These are phyloP conservation scores for Papilio glaucus DNA, from an alignment of 1,140 invertebrate genomes.

Conservation along the genomic window DNA sequence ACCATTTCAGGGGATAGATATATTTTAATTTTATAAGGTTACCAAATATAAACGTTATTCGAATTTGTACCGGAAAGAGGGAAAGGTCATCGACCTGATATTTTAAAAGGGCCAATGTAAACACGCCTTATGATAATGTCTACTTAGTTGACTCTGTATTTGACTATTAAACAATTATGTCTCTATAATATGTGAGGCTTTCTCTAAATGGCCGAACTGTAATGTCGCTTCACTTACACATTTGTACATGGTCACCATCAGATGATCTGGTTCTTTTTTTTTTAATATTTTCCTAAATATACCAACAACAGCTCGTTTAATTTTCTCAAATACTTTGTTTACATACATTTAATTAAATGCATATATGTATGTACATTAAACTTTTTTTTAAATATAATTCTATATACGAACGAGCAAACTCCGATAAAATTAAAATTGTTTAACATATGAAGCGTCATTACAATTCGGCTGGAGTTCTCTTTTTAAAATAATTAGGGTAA, in stretches of 20 bases:
- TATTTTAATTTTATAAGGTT: constrained; percentile 65
- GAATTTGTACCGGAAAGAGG: constrained; percentile 76
- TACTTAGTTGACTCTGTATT: constrained; percentile 77
- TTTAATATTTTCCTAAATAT: constrained; percentile 82
- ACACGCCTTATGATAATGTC: constrained; percentile 64
- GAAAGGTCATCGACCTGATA: constrained; percentile 52
- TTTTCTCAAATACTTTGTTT: constrained; percentile 77
- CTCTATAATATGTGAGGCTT: constrained; percentile 75
- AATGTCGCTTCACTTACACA: constrained; percentile 74
- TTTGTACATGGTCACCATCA: constrained; percentile 83
- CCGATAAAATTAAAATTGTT: constrained; percentile 82
- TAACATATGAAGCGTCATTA: constrained; percentile 79
- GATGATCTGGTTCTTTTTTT: constrained; percentile 81
- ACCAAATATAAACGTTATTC: constrained; percentile 70
- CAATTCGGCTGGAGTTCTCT: constrained; percentile 45
- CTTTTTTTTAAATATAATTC: constrained; percentile 79
- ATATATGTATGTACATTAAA: constrained; percentile 61
- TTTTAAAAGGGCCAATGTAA: constrained; percentile 48
- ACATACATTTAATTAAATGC: constrained; percentile 75
- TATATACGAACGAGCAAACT: constrained; percentile 83
- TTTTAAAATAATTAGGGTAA: constrained; percentile 76
- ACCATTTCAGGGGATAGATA: constrained; percentile 65
- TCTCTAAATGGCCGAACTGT: constrained; percentile 55
- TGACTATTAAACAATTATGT: constrained; percentile 80
- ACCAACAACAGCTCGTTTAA: constrained; percentile 81